phyloP scores from a whole-genome alignment of 2,113 vertebrate genomes.

The Hyperoodon ampullatus region DNA sequence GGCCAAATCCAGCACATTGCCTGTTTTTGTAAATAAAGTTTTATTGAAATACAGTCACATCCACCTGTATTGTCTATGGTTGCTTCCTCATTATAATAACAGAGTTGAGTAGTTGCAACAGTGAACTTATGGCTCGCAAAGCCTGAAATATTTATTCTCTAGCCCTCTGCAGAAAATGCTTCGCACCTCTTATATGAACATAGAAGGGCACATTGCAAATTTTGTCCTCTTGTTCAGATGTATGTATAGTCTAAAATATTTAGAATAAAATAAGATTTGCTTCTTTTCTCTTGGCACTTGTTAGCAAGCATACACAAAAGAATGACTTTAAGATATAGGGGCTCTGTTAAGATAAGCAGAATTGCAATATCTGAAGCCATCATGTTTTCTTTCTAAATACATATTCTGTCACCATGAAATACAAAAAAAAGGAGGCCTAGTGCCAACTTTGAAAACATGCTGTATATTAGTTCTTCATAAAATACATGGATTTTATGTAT shows the following conservation, averaged over 20 bases:
- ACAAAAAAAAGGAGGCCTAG: background rate
- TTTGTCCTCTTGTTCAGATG: background rate
- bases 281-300: background rate
- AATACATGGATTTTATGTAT: background rate
- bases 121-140: background rate
- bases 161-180: background rate
- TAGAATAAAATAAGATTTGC: background rate
- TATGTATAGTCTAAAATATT: background rate
- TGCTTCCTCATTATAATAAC: no score
- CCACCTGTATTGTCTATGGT: rapidly evolving
- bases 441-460: background rate
- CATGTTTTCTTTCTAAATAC: background rate
- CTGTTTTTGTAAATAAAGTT: background rate
- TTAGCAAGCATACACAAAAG: background rate
- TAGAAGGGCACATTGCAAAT: background rate
- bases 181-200: background rate
- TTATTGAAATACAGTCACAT: background rate
- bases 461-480: background rate
- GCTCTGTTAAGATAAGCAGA: background rate
- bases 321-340: background rate
- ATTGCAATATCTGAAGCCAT: background rate
- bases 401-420: background rate
- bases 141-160: background rate
- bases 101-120: background rate
- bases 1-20: rapidly evolving